Base-by-base conservation (phyloP, 53 echinoderm and acorn worm species). In the Holothuria leucospilota region DNA sequence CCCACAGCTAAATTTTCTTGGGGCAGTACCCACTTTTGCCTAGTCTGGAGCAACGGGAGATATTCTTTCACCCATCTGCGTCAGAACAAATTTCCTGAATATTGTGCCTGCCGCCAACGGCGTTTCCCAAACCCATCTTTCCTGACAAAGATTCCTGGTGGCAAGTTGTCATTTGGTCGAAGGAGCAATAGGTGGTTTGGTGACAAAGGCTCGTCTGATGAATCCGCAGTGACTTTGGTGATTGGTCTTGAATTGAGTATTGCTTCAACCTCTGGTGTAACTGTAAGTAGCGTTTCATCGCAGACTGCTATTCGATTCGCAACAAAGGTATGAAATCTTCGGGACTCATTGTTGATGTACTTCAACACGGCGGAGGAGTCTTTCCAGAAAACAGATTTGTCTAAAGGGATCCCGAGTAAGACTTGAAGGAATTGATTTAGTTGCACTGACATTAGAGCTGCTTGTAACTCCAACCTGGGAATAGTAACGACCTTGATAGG, bases 221-320 rank as follows among this genome's bases (percentile, higher is more conserved):
- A 68, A 41, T 91, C 91, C 40, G 59, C 11, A 52, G 71, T 82
- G 2, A 91, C 29, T 8, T 77, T 70, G 8, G 92, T 92, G 15
- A 92, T 62, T 63, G 92, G 89, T 23, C 89, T 53, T 12, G 82
- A 61, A 59, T 92, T 92, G 2, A 94, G 66, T 28, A 93, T 85
- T 29, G 85, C 88, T 29, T 90, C 93, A 9, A 89, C 93, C 51
- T 93, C 90, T 20, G 90, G n/a, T n/a, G n/a, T n/a, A n/a, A n/a
- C n/a, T n/a, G n/a, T n/a, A n/a, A n/a, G n/a, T n/a, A n/a, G n/a
- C 2, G 65, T 53, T 46, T 92, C 92, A 42, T 89, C 89, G 14
- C 30, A 61, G 0, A 92, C 72, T 23, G 87, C 29, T n/a, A 91
- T 52, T 15, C 91, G 68, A 62, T 91, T 91, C 14, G 91, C 91